Evolutionary conservation across 2,797 vertebrate genomes (phyloP).

Genomic region (Peromyscus eremicus): DNA sequence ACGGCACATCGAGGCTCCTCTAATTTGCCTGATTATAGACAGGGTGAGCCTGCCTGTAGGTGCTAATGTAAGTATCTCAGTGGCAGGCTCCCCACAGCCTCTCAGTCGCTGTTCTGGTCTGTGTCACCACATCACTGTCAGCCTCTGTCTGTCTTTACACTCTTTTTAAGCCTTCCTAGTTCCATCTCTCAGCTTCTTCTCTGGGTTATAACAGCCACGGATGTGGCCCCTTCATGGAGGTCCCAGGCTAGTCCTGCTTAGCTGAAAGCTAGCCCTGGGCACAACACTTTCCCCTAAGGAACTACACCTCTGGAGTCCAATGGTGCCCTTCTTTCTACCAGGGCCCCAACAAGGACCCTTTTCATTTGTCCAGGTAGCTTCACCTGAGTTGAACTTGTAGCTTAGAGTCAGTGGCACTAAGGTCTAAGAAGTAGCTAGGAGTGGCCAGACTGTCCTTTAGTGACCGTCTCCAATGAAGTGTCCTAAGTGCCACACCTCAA

Average conservation of each 20-base stretch:
- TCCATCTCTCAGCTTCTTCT: not conserved
- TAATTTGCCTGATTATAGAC: slow-evolving; percentile 34
- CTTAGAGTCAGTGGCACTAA: not conserved
- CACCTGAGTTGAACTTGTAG: slow-evolving; percentile 32
- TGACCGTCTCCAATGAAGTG: not conserved
- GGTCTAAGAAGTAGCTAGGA: not conserved
- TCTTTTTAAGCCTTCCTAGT: not conserved
- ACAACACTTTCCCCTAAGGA: not conserved
- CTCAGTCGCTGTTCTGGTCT: not conserved
- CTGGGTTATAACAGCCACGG: slow-evolving; percentile 18
- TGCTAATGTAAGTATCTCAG: not conserved
- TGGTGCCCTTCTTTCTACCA: not conserved
- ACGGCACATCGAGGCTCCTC: not conserved
- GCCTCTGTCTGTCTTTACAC: not conserved
- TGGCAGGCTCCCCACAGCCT: not conserved
- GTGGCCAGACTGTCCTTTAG: not conserved
- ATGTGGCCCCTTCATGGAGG: not conserved
- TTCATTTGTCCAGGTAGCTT: slow-evolving; percentile 26
- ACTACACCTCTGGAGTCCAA: not conserved
- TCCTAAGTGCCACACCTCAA: not conserved
- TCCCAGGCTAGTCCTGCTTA: not conserved
- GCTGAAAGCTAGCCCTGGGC: not conserved
- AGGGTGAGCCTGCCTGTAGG: not conserved
- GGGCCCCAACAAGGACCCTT: not conserved
- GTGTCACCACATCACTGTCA: not conserved